A percentile compares a stretch with the other conserved stretches of the same genome.
phyloP scores from a whole-genome alignment of 2,797 vertebrate species.

The Pantherophis vulpinus region DNA sequence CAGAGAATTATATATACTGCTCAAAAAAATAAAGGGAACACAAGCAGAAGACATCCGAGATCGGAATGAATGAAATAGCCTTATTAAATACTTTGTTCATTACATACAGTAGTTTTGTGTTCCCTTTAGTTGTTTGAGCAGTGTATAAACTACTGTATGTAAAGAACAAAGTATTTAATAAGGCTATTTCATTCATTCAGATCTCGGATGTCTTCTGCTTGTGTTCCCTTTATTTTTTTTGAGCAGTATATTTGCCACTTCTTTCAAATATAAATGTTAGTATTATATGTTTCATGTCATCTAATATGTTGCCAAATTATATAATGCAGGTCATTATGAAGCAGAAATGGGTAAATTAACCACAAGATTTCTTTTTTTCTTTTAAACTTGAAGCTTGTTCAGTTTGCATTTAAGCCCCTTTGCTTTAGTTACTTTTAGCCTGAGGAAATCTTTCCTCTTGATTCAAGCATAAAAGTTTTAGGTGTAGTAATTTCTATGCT shows the following conservation, averaged over 20 bases:
- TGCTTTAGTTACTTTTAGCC: conserved; percentile 65
- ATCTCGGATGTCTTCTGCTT: no score
- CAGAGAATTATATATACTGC: rapidly evolving
- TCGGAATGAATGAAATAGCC: no score
- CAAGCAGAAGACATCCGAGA: no score
- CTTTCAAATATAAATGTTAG: background rate
- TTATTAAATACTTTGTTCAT: no score
- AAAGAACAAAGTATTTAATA: no score
- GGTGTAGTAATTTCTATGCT: conserved; percentile 73
- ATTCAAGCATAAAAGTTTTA: conserved; percentile 73
- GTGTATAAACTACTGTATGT: no score
- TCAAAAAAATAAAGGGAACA: no score
- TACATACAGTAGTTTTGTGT: no score
- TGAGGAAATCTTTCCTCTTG: conserved; percentile 61
- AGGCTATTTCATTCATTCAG: no score
- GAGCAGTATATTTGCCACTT: background rate
- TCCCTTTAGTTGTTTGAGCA: no score
- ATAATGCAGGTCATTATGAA: background rate
- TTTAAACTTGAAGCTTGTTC: conserved; percentile 37
- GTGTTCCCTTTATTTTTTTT: no score
- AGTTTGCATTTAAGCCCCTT: conserved; percentile 47
- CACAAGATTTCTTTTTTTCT: conserved; percentile 3
- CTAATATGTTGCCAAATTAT: rapidly evolving
- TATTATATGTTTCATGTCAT: background rate
- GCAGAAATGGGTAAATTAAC: background rate